Percentiles rank a stretch among this genome's conserved stretches.
Evolutionary conservation across 53 echinoderm and acorn worm species (phyloP).

Genomic region (Luidia sarsii): DNA sequence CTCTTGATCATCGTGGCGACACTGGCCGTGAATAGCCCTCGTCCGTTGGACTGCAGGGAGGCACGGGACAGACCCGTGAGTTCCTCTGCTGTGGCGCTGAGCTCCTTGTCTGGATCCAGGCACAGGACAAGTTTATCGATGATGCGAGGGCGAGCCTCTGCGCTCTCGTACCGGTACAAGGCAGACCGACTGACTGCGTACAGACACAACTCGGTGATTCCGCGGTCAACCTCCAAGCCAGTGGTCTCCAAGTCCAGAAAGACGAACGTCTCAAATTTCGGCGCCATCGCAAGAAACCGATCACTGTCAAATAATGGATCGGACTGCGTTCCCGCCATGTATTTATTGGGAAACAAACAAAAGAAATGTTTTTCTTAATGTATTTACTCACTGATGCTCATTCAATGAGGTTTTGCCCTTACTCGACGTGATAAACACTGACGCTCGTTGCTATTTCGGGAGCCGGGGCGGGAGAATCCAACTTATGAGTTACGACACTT

Average conservation of each 20-base stretch:
- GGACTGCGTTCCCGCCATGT: too few relatives aligned
- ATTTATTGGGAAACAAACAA: too few relatives aligned
- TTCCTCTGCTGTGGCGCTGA: neutral
- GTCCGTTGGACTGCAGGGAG: neutral
- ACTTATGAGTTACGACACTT: too few relatives aligned
- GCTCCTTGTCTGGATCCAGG: slow-evolving; percentile 66
- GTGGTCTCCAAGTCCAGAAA: slow-evolving; percentile 83
- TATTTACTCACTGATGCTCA: too few relatives aligned
- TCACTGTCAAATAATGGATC: too few relatives aligned
- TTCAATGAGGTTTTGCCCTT: too few relatives aligned
- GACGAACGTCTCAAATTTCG: slow-evolving; percentile 69
- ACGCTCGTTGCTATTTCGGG: too few relatives aligned
- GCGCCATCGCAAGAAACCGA: too few relatives aligned
- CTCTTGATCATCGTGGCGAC: neutral
- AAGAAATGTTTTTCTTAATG: too few relatives aligned
- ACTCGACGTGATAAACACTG: too few relatives aligned
- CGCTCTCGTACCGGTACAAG: slow-evolving; percentile 30
- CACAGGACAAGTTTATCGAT: slow-evolving; percentile 73
- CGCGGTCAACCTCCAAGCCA: slow-evolving; percentile 44
- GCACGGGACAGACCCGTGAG: neutral
- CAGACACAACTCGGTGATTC: slow-evolving; percentile 79
- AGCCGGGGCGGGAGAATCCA: too few relatives aligned
- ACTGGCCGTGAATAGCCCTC: neutral
- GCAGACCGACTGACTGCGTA: slow-evolving; percentile 69
- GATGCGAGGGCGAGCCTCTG: slow-evolving; percentile 52